Evolutionary conservation across 2,888 invertebrate genomes (phyloP), one percentile per base, ranked within the genome.

Genomic region (Cacoxenus indagator): DNA sequence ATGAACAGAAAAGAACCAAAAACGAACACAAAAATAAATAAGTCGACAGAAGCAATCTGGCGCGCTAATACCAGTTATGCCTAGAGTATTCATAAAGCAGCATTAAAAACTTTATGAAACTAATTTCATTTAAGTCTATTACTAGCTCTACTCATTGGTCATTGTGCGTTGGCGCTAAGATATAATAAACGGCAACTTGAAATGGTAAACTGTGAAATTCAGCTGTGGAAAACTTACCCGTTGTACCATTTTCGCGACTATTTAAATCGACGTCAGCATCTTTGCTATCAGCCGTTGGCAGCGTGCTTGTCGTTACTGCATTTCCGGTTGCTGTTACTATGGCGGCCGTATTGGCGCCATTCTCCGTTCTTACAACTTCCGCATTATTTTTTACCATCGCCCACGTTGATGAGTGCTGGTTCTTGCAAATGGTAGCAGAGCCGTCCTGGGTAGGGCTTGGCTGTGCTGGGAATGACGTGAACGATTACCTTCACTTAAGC

Each of bases 301-400:
- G 54, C 43, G 67, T 72, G 48, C 69, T 68, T 24, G 72, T 74
- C 68, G 75, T 74, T 64, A 51, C 55, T 71, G 78, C 77, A 81
- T 81, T 81, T 67, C 72, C 74, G 70, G 71, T 69, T 69, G 46
- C 73, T 69, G 74, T 73, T 74, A 77, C 75, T 71, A 73, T 77
- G 68, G 69, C 73, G 67, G 74, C 68, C 70, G 78, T 70, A 75
- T 70, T 78, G 73, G 81, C 75, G 73, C 85, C 85, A 76, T 86
- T 84, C 79, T 82, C 85, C 66, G 81, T 78, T 80, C 79, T 85
- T 66, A 78, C 81, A 77, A 78, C 81, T 74, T 85, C 84, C 71
- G 81, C 77, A 76, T 76, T 84, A 67, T 74, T 75, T 75, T 78
- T 83, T 68, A 82, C 76, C 86, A 86, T 86, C 70, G 73, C 76